These are phyloP conservation scores for Stictocephala bisonia DNA, from an alignment of 2,888 invertebrate genomes.

Conservation along the genomic window DNA sequence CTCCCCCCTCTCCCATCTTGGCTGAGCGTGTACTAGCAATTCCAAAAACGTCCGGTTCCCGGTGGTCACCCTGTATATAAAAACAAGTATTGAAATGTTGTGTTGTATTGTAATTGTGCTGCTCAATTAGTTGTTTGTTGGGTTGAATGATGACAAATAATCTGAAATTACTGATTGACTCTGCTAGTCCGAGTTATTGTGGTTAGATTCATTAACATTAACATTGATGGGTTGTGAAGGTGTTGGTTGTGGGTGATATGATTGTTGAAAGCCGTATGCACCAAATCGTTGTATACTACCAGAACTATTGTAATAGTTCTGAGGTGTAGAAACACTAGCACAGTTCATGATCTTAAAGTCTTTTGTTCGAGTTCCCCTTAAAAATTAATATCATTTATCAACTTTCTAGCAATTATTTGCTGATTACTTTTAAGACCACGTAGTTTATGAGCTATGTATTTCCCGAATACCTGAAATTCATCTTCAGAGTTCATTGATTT, in stretches of 20 bases:
- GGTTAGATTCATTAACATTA: too few relatives aligned
- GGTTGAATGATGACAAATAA: not conserved
- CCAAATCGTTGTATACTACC: not conserved
- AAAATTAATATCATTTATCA: slow-evolving; percentile 25
- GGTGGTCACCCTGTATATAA: not conserved
- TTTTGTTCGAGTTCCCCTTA: slow-evolving; percentile 24
- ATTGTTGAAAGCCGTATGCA: not conserved
- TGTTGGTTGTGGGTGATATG: not conserved
- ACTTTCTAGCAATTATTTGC: slow-evolving; percentile 28
- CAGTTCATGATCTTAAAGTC: slow-evolving; percentile 14
- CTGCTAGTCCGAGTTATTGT: not conserved
- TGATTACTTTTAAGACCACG: slow-evolving; percentile 6
- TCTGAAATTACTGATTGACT: not conserved
- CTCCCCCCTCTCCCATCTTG: not conserved
- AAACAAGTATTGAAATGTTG: not conserved
- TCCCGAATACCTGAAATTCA: slow-evolving; percentile 26
- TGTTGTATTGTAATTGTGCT: not conserved
- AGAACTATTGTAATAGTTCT: not conserved
- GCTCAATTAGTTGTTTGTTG: not conserved
- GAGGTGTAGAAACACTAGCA: slow-evolving; percentile 13
- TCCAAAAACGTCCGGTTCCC: not conserved
- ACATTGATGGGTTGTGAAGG: not conserved
- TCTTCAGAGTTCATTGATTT: slow-evolving; percentile 9
- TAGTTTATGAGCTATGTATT: slow-evolving; percentile 22
- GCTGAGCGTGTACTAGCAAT: not conserved